Percentiles rank a stretch among this genome's conserved stretches.
Evolutionary conservation across 2,113 vertebrate genomes (phyloP).

Genomic region (Telmatochromis sp.): DNA sequence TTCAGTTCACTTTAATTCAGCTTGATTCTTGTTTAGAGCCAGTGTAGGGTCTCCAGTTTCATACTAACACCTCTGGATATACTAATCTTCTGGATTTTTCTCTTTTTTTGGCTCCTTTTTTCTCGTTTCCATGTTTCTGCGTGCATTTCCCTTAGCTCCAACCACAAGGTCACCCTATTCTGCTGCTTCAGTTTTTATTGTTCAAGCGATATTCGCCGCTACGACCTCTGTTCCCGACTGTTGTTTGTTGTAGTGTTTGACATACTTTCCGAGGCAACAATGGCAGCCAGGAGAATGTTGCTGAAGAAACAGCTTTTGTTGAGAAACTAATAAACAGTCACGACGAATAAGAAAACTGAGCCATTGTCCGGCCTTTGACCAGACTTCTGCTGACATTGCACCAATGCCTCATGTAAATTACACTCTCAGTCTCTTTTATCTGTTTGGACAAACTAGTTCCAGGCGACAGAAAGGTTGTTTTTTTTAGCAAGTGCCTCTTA

Average conservation of each 20-base stretch:
- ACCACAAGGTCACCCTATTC: not conserved
- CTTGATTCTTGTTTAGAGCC: not conserved
- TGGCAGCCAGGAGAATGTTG: not conserved
- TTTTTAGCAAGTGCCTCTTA: not conserved
- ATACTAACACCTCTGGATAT: not conserved
- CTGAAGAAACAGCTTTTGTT: not conserved
- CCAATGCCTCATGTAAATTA: constrained; percentile 32
- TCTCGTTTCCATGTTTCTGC: not conserved
- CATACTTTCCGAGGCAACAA: not conserved
- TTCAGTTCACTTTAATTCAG: constrained; percentile 22
- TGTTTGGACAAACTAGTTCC: not conserved
- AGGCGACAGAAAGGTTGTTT: not conserved
- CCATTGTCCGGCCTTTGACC: not conserved
- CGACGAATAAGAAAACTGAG: not conserved
- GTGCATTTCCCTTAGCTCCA: not conserved
- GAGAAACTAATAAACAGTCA: not conserved
- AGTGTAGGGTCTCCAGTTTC: not conserved
- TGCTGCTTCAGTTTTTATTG: not conserved
- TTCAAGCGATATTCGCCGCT: not conserved
- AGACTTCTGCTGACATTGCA: not conserved
- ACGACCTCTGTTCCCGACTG: not conserved
- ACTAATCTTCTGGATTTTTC: not conserved
- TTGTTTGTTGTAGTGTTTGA: not conserved
- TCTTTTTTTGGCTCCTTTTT: not conserved
- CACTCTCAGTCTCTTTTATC: constrained; percentile 28